These are phyloP conservation scores for Drosophila macrothrix DNA, from an alignment of 2,888 invertebrate genomes.

Conservation along the genomic window DNA sequence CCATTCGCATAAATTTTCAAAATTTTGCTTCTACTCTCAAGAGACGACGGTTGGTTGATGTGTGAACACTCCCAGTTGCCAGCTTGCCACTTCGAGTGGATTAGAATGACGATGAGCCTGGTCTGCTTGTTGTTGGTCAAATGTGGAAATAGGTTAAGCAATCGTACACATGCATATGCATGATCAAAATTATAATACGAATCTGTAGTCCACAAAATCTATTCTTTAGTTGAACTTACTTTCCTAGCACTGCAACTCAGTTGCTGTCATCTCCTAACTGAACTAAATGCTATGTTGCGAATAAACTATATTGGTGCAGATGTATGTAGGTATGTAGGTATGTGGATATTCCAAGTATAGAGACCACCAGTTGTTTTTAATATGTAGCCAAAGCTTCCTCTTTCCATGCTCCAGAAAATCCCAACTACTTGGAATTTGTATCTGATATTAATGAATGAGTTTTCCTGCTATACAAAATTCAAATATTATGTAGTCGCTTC, in stretches of 20 bases:
- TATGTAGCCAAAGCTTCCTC: neutral
- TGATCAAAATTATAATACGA: neutral
- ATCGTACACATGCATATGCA: neutral
- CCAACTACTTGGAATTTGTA: constrained; percentile 18
- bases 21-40: constrained; percentile 23
- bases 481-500: neutral
- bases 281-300: neutral
- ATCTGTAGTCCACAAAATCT: neutral
- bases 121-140: constrained; percentile 4
- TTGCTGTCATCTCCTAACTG: neutral
- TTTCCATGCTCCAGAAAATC: neutral
- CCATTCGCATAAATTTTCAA: constrained; percentile 58
- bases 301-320: too few species aligned
- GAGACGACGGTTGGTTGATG: constrained; percentile 8
- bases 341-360: neutral
- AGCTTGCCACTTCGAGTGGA: constrained; percentile 32
- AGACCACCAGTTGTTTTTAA: neutral
- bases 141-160: neutral
- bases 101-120: constrained; percentile 36
- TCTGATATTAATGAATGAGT: constrained; percentile 25
- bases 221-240: neutral
- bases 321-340: neutral
- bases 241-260: neutral
- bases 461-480: constrained; percentile 5
- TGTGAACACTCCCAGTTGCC: constrained; percentile 42